Conservation (phyloP, 2,113 vertebrate species). For the Saccopteryx leptura region DNA sequence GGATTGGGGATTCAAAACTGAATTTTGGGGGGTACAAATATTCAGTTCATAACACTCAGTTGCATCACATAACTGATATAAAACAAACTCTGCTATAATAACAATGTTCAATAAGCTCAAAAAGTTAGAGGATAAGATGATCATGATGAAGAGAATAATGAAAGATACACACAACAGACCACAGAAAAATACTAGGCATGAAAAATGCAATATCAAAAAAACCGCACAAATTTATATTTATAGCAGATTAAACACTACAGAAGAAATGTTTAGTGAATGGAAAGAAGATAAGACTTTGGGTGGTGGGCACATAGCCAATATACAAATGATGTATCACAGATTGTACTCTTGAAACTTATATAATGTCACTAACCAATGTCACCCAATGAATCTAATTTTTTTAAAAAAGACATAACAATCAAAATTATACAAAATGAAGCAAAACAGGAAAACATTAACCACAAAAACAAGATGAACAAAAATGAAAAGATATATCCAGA, state of each 20-base stretch:
- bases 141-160: not conserved
- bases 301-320: not conserved
- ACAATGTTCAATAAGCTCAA: not conserved
- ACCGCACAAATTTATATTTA: not conserved
- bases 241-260: not conserved
- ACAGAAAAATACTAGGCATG: not conserved
- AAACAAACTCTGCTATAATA: not conserved
- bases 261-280: not conserved
- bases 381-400: not conserved
- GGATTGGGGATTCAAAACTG: not conserved
- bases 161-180: not conserved
- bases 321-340: not conserved
- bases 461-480: not conserved
- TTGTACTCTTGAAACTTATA: not conserved
- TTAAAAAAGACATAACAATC: not conserved
- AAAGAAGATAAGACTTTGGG: not conserved
- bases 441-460: not conserved
- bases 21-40: not conserved
- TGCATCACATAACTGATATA: not conserved
- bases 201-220: constrained; percentile 2
- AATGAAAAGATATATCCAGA: not conserved
- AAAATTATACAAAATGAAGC: not conserved
- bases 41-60: not conserved
- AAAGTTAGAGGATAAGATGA: not conserved
- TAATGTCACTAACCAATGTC: not conserved